Percentiles rank a stretch among this genome's conserved stretches.
These are phyloP conservation scores for Cyphomyrus plagiostoma DNA, from an alignment of 2,113 vertebrate species.

Conservation along the genomic window DNA sequence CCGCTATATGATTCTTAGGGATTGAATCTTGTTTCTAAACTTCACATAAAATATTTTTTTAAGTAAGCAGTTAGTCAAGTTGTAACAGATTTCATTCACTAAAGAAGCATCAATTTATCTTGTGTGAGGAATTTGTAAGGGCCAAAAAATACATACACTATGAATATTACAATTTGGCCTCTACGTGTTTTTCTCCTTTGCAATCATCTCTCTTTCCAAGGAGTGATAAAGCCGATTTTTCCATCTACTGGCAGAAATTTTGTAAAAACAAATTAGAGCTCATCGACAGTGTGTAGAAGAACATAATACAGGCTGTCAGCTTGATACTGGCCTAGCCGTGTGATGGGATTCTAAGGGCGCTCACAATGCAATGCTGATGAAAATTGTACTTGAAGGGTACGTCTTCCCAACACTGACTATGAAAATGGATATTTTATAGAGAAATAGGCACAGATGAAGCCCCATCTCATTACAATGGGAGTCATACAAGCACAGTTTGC, in stretches of 20 bases:
- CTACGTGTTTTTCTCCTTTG: neutral
- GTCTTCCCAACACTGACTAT: slow-evolving; percentile 41
- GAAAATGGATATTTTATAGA: slow-evolving; percentile 34
- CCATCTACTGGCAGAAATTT: slow-evolving; percentile 30
- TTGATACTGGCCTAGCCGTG: slow-evolving; percentile 28
- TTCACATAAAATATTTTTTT: neutral
- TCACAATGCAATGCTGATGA: slow-evolving; percentile 46
- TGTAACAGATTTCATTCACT: neutral
- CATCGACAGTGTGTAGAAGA: slow-evolving; percentile 41
- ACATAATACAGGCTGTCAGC: slow-evolving; percentile 52
- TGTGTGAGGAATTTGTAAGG: neutral
- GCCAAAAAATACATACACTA: neutral
- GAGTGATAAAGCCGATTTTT: neutral
- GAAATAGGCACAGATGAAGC: slow-evolving; percentile 39
- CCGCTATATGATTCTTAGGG: neutral
- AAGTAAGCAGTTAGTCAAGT: neutral
- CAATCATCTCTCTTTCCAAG: neutral
- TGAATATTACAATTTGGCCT: neutral
- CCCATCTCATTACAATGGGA: neutral
- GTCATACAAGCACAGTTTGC: neutral
- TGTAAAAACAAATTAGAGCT: slow-evolving; percentile 34
- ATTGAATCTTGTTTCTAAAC: neutral
- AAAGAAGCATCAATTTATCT: neutral
- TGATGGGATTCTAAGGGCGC: slow-evolving; percentile 38
- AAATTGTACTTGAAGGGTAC: slow-evolving; percentile 52